Conservation (phyloP, 2,797 vertebrate genomes). For the Coregonus suidteri region DNA sequence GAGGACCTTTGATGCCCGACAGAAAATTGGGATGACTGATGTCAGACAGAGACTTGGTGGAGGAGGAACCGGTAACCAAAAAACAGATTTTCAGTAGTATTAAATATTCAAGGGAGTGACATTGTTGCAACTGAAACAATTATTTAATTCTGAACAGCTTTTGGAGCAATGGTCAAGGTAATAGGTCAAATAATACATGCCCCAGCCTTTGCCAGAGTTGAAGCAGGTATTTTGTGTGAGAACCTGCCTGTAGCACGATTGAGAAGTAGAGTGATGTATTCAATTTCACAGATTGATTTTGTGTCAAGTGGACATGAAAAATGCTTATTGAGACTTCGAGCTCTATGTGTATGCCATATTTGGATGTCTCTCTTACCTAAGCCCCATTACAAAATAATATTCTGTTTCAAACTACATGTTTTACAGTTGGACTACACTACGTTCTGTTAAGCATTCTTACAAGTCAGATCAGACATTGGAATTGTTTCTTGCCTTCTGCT, state of each 20-base stretch:
- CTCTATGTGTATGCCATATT: not conserved
- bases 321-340: no score
- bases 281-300: not conserved
- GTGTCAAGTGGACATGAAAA: not conserved
- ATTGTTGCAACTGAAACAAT: no score
- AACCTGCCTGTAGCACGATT: not conserved
- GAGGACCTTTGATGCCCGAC: constrained; percentile 88
- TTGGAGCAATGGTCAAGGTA: not conserved
- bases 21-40: constrained; percentile 89
- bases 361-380: not conserved
- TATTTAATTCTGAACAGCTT: not conserved
- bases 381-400: not conserved
- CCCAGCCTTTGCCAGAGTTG: not conserved
- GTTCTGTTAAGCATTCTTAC: not conserved
- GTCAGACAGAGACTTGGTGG: constrained; percentile 85
- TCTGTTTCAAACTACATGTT: not conserved
- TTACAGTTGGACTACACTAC: not conserved
- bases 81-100: not conserved
- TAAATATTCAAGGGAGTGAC: not conserved
- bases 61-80: constrained; percentile 55
- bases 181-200: not conserved
- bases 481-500: not conserved
- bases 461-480: not conserved
- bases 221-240: not conserved
- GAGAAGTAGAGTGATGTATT: not conserved